phyloP scores from a whole-genome alignment of 1,140 invertebrate species.

The Halotydeus destructor region DNA sequence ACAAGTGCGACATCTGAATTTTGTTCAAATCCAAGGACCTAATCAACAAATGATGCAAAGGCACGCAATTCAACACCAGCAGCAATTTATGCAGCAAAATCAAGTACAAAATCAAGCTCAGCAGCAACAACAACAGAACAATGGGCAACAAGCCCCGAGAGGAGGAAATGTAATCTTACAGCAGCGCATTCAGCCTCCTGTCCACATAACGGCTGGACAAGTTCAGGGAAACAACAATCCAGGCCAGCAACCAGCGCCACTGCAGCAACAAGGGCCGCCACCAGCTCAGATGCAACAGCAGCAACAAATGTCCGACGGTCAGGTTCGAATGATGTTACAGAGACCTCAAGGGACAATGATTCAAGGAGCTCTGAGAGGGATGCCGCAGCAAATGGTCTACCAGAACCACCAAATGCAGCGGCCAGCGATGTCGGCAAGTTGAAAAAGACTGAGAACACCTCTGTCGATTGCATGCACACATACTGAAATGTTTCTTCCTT shows the following conservation, averaged over 20 bases:
- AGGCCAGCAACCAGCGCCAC: conserved; percentile 7
- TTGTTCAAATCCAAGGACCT: conserved; percentile 10
- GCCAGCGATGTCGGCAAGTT: too few species aligned
- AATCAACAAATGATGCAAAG: conserved; percentile 2
- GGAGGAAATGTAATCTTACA: conserved; percentile 1
- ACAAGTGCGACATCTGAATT: conserved; percentile 8
- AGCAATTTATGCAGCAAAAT: conserved; percentile 16
- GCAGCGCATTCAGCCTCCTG: conserved; percentile 11
- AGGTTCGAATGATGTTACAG: background rate
- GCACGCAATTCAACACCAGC: background rate
- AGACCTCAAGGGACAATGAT: conserved; percentile 7
- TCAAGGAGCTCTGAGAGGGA: too few species aligned
- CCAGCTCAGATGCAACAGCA: conserved; percentile 16
- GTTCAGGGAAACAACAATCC: conserved; percentile 10
- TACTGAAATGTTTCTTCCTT: too few species aligned
- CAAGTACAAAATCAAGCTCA: conserved; percentile 13
- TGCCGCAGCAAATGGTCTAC: too few species aligned
- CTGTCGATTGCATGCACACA: too few species aligned
- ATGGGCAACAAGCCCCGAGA: conserved; percentile 1
- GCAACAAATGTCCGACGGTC: conserved; percentile 13
- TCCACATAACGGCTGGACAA: conserved; percentile 9
- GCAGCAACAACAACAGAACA: conserved; percentile 12
- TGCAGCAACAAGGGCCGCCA: conserved; percentile 10
- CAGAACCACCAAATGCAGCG: too few species aligned
- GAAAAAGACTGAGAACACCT: too few species aligned